A percentile compares a stretch with the other conserved stretches of the same genome.
These are phyloP conservation scores for rat (Rattus norvegicus) DNA, from an alignment of 2,113 vertebrate genomes.

Conservation along the genomic window GRCr8 NC_086026.1:108966001-108966500, in stretches of 20 bases:
- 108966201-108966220: conserved; percentile 40
- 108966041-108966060: conserved; percentile 15
- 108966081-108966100: conserved; percentile 9
- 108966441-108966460: not conserved
- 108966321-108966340: not conserved
- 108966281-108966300: not conserved
- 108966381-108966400: not conserved
- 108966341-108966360: not conserved
- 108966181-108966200: conserved; percentile 2
- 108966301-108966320: not conserved
- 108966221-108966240: not conserved
- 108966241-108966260: not conserved
- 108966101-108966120: not conserved
- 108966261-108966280: not conserved
- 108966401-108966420: not conserved
- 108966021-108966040: conserved; percentile 1
- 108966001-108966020: not conserved
- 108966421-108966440: not conserved
- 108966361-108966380: not conserved
- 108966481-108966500: not conserved
- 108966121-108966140: not conserved
- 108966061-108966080: conserved; percentile 59
- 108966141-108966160: not conserved
- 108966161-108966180: conserved; percentile 26
- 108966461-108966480: not conserved